Evolutionary conservation across 2,113 vertebrate species (phyloP), one percentile per base, ranked within the genome.

Genomic region (Pedetes capensis): DNA sequence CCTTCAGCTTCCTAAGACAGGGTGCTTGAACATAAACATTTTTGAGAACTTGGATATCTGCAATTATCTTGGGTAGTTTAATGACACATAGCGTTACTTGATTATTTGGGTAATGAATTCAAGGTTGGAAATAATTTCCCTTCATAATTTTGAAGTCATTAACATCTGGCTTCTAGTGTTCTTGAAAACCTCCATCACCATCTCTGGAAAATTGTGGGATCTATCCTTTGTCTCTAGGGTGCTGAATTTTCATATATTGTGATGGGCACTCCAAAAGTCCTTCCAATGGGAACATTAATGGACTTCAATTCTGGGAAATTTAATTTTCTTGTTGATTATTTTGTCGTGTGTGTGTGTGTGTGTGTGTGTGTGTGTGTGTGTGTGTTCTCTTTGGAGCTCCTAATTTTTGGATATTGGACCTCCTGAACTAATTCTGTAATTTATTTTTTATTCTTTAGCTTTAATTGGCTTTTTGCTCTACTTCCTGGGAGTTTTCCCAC

Each of bases 81-180:
- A 78, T 34, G 44, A 87, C 29, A 72, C 44, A 49, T 55, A 68
- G 16, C n/a, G n/a, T n/a, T n/a, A 69, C 71, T 25, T 78, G 49
- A 57, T 42, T 39, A 51, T 55, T 37, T 87, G 55, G 22, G 13
- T 66, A 87, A 47, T 64, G 23, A 83, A 91, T 55, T 49, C 34
- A 95, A 89, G 39, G 34, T 51, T 64, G 79, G n/a, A 84, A 96
- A 88, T 59, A 51, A 57, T 69, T 90, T 95, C 37, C 44, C 57
- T 85, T 81, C 14, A 49, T 66, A 93, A 93, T 49, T 78, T 83
- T 71, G 63, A 90, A 66, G 63, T 71, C 42, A 29, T 75, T 74
- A 12, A 49, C 74, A 74, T 87, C 20, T 84, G 47, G 10, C 37
- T 78, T 89, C 66, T 61, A 75, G 4, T n/a, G n/a, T n/a, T n/a